A percentile compares a stretch with the other conserved stretches of the same genome.
Evolutionary conservation across 2,888 invertebrate species (phyloP).

Genomic region (Dryomyza anilis): DNA sequence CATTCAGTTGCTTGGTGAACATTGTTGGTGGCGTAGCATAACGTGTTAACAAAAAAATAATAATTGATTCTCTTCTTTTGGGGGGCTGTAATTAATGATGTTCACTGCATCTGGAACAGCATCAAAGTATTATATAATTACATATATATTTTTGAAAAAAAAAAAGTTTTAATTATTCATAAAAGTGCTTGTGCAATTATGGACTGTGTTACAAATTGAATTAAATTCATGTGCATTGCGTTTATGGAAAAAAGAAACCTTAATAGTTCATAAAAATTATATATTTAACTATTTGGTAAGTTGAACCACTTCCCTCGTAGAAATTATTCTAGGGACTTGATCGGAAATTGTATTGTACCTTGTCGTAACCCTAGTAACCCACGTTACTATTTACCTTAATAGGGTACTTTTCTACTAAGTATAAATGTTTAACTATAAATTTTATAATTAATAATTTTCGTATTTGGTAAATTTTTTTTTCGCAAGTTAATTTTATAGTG

Average conservation of each 20-base stretch:
- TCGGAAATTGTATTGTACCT: no score
- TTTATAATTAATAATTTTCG: no score
- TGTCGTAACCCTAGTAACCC: no score
- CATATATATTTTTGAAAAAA: not conserved
- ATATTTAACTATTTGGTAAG: no score
- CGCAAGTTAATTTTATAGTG: no score
- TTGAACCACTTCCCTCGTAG: no score
- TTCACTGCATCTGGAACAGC: not conserved
- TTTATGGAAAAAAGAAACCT: not conserved
- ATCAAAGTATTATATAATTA: not conserved
- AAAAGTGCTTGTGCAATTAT: not conserved
- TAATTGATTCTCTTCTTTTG: not conserved
- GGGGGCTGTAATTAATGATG: constrained; percentile 2
- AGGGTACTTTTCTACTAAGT: no score
- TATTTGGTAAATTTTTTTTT: no score
- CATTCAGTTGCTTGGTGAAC: constrained; percentile 45
- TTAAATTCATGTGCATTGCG: not conserved
- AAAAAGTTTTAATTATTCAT: not conserved
- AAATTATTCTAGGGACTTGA: no score
- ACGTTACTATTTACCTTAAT: no score
- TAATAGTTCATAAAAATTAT: no score
- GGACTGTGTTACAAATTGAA: not conserved
- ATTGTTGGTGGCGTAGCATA: constrained; percentile 25
- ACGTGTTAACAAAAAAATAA: not conserved
- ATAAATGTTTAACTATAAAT: no score